Evolutionary conservation across 2,888 invertebrate species (phyloP), one percentile per base, ranked within the genome.

Genomic region (Dioctria rufipes): DNA sequence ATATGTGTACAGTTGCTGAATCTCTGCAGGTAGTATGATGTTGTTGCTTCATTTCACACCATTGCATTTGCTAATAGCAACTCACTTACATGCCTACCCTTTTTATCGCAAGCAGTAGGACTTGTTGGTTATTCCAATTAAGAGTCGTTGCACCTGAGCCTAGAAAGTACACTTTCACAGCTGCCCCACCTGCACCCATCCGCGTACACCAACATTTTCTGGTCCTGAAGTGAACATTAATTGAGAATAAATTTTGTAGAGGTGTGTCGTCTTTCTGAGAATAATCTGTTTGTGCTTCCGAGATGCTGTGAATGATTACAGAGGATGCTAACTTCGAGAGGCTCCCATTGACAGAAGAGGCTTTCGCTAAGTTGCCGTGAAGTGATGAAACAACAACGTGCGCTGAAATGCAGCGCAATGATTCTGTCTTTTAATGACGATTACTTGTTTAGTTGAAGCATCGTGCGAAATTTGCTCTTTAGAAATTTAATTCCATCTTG

Each of bases 41-140:
- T 25, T 25, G 25, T 25, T n/a, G 60, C 40, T 40, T 46, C 25
- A 25, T 11, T 11, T 54, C n/a, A 8, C 54, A 54, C 54, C 54
- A 54, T 4, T 54, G 25, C 54, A 11, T 11, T 54, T 40, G 42
- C 40, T 40, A 11, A 49, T 49, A 49, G 6, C 51, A 13, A 13
- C 25, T 54, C 43, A 13, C 67, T 46, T 46, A 46, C 67, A 49
- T 25, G 25, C 25, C 67, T 71, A 49, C 49, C 54, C 71, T 51
- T 71, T 80, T 80, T 43, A 61, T 71, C 58, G 25, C 54, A 58
- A 11, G 60, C 11, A 39, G 25, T n/a, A 75, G 42, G 60, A 78
- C 80, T 80, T 78, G 77, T 67, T 78, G 77, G 77, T 80, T 77
- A 80, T 69, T 77, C 69, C 77, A 80, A 80, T 80, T 80, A 80